Conservation (phyloP, 2,888 invertebrate genomes). For the Myopa testacea region DNA sequence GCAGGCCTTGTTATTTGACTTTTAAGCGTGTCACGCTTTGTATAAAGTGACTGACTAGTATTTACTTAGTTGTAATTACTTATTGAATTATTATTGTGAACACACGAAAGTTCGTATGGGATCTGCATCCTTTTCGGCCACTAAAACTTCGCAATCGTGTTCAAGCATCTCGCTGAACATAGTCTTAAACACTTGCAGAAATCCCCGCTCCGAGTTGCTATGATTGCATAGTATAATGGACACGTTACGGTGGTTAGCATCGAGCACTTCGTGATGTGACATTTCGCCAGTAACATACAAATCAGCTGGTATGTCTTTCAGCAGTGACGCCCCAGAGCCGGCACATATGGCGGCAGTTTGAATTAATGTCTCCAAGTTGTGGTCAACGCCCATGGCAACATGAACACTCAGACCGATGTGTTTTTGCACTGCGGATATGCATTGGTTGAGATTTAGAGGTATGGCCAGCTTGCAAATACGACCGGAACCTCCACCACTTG, state of each 20-base stretch:
- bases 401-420: slow-evolving; percentile 79
- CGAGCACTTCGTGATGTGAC: slow-evolving; percentile 93
- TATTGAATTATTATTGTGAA: not conserved
- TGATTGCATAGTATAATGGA: slow-evolving; percentile 92
- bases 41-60: too few species aligned
- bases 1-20: too few species aligned
- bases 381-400: slow-evolving; percentile 74
- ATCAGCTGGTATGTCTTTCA: slow-evolving; percentile 80
- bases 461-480: slow-evolving; percentile 70
- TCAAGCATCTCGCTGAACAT: slow-evolving; percentile 63
- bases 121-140: slow-evolving; percentile 82
- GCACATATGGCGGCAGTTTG: slow-evolving; percentile 85
- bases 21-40: too few species aligned
- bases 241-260: slow-evolving; percentile 82
- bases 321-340: slow-evolving; percentile 86
- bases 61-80: too few species aligned
- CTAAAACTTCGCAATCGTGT: slow-evolving; percentile 71
- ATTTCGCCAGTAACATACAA: slow-evolving; percentile 92
- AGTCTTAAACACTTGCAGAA: slow-evolving; percentile 73
- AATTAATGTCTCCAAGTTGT: slow-evolving; percentile 69
- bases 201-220: slow-evolving; percentile 94
- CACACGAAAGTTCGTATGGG: slow-evolving; percentile 74
- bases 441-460: slow-evolving; percentile 72
- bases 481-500: slow-evolving; percentile 70
- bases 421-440: slow-evolving; percentile 74